Percentiles rank a stretch among this genome's conserved stretches.
Conservation (phyloP, 1,140 invertebrate genomes). For the Plectrocnemia conspersa region DNA sequence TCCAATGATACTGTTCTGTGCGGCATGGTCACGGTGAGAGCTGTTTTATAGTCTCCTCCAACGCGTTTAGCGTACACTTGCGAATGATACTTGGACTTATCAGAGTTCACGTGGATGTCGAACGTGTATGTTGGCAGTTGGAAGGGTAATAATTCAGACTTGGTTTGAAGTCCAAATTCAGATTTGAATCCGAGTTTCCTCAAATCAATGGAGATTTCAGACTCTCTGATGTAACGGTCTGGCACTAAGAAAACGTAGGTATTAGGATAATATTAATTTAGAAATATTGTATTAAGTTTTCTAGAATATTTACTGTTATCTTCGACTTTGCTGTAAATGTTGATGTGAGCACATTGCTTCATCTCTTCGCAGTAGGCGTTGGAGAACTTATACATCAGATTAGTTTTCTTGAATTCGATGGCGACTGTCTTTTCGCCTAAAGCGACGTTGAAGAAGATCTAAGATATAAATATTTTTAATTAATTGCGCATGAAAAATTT, state of each 20-base stretch:
- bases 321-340: conserved; percentile 59
- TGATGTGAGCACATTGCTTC: conserved; percentile 68
- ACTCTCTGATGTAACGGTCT: conserved; percentile 23
- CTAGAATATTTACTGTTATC: conserved; percentile 17
- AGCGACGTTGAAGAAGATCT: conserved; percentile 51
- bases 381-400: conserved; percentile 63
- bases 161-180: conserved; percentile 64
- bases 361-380: conserved; percentile 71
- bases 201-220: conserved; percentile 54
- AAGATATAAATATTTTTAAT: conserved; percentile 16
- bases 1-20: conserved; percentile 61
- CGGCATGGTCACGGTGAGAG: conserved; percentile 58
- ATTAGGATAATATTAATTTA: background rate
- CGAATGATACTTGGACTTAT: conserved; percentile 65
- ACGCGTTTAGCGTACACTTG: conserved; percentile 59
- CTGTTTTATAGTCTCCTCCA: conserved; percentile 46
- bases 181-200: conserved; percentile 65
- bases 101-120: conserved; percentile 64
- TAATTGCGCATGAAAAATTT: background rate
- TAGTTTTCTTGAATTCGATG: conserved; percentile 62
- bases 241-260: conserved; percentile 1
- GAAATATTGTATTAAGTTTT: background rate
- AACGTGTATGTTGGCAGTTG: conserved; percentile 58
- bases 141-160: conserved; percentile 54
- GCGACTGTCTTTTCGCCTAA: conserved; percentile 54